A percentile compares a stretch with the other conserved stretches of the same genome.
Evolutionary conservation across 2,888 invertebrate species (phyloP).

Genomic region (Ectemnius lituratus): DNA sequence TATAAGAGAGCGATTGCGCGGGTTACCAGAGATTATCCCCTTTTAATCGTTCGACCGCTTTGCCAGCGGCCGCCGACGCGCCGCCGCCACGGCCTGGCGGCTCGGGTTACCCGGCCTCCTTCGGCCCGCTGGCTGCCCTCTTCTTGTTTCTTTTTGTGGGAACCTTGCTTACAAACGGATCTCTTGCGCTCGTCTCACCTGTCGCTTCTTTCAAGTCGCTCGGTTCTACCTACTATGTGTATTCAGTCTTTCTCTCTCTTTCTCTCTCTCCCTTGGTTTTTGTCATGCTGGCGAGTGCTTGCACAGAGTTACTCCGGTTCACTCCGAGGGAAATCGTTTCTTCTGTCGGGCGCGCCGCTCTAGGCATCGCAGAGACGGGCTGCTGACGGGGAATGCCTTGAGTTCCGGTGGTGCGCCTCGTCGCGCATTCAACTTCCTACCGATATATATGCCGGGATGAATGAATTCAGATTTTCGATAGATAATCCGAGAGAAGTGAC

Average conservation of each 20-base stretch:
- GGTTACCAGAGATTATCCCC: conserved; percentile 7
- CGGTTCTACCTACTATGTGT: conserved; percentile 1
- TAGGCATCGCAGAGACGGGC: not conserved
- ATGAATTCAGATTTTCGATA: too few species aligned
- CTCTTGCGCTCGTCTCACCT: conserved; percentile 36
- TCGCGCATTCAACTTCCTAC: too few species aligned
- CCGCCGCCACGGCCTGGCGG: not conserved
- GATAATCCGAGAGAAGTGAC: conserved; percentile 8
- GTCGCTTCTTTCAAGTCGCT: conserved; percentile 40
- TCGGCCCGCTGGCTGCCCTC: conserved; percentile 14
- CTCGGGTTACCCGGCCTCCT: conserved; percentile 4
- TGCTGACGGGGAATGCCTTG: too few species aligned
- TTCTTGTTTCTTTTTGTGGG: conserved; percentile 30
- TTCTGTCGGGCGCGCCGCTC: not conserved
- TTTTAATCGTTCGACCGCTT: conserved; percentile 8
- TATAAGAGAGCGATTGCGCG: conserved; percentile 1
- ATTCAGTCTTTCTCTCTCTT: conserved; percentile 10
- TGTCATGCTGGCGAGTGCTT: not conserved
- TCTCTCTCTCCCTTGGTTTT: not conserved
- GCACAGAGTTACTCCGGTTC: not conserved
- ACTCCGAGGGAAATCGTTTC: conserved; percentile 5
- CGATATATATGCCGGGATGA: too few species aligned
- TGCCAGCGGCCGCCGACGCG: not conserved
- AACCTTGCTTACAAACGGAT: conserved; percentile 37
- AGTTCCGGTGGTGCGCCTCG: too few species aligned